Evolutionary conservation across 2,888 invertebrate species (phyloP).

Genomic region (Aproaerema taeniolella): DNA sequence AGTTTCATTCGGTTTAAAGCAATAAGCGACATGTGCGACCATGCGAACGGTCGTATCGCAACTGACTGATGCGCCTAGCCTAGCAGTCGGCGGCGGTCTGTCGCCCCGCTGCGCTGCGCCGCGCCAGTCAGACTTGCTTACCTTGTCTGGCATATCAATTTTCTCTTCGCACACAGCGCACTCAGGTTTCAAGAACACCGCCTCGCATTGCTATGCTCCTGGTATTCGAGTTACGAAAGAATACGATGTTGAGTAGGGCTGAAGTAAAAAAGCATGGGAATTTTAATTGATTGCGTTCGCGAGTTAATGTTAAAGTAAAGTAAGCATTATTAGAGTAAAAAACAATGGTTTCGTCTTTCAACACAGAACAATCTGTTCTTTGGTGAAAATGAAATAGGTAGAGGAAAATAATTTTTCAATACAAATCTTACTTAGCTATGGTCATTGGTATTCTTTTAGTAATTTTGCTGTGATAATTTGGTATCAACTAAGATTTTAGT

Average conservation of each 20-base stretch:
- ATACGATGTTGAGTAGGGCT: conserved; percentile 50
- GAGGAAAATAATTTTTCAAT: no score
- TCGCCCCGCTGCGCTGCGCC: conserved; percentile 24
- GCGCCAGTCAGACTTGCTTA: conserved; percentile 47
- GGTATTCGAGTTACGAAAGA: conserved; percentile 71
- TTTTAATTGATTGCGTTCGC: not conserved
- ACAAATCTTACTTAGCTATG: no score
- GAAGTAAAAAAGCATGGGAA: not conserved
- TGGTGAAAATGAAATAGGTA: no score
- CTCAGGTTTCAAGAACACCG: conserved; percentile 33
- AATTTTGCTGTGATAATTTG: no score
- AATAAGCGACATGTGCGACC: conserved; percentile 19
- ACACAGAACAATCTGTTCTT: no score
- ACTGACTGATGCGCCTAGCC: conserved; percentile 21
- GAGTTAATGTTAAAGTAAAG: no score
- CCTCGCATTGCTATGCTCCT: conserved; percentile 56
- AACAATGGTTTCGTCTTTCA: no score
- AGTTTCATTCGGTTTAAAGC: conserved; percentile 1
- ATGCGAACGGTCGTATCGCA: conserved; percentile 23
- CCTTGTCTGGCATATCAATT: conserved; percentile 66
- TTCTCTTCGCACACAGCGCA: conserved; percentile 50
- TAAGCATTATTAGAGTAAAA: no score
- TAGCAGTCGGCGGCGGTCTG: conserved; percentile 12
- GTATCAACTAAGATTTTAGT: no score
- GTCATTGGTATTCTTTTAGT: no score